phyloP scores from a whole-genome alignment of 2,888 invertebrate genomes.

The Drosophila peninsularis region DNA sequence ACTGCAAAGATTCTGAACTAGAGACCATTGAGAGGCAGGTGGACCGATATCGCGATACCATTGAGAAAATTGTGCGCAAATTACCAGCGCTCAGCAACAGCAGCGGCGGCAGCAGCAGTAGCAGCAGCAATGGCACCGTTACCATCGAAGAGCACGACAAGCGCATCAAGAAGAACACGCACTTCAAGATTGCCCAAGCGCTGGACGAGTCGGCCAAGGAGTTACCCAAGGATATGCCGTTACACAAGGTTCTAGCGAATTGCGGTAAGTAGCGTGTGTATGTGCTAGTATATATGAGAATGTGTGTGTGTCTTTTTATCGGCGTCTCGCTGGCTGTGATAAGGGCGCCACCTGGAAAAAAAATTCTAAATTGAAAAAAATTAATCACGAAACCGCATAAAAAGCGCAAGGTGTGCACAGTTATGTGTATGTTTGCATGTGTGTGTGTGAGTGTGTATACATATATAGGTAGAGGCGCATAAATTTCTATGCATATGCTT shows the following conservation, averaged over 20 bases:
- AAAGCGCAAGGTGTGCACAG: constrained; percentile 54
- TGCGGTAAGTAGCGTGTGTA: constrained; percentile 75
- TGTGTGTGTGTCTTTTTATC: constrained; percentile 16
- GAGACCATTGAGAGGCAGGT: constrained; percentile 83
- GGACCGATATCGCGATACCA: constrained; percentile 84
- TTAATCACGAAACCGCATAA: constrained; percentile 20
- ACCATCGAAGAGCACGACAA: constrained; percentile 88
- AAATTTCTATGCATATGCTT: constrained; percentile 48
- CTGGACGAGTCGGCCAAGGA: constrained; percentile 90
- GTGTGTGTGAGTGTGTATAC: constrained; percentile 21
- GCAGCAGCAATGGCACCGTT: constrained; percentile 65
- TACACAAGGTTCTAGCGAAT: constrained; percentile 82
- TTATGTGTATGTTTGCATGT: constrained; percentile 19
- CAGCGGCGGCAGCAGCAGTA: constrained; percentile 60
- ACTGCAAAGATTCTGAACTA: constrained; percentile 82
- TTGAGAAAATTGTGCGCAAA: constrained; percentile 85
- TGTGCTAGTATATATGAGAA: constrained; percentile 1
- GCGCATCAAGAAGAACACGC: constrained; percentile 93
- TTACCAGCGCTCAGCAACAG: constrained; percentile 73
- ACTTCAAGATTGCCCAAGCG: constrained; percentile 91
- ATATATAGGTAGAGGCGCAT: constrained; percentile 34
- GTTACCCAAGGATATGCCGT: constrained; percentile 86
- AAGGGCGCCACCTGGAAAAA: constrained; percentile 23
- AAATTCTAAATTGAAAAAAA: constrained; percentile 11
- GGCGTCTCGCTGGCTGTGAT: constrained; percentile 16